Evolutionary conservation across 2,888 invertebrate genomes (phyloP).

Genomic region (Pseudococcus jackbeardsleyi): DNA sequence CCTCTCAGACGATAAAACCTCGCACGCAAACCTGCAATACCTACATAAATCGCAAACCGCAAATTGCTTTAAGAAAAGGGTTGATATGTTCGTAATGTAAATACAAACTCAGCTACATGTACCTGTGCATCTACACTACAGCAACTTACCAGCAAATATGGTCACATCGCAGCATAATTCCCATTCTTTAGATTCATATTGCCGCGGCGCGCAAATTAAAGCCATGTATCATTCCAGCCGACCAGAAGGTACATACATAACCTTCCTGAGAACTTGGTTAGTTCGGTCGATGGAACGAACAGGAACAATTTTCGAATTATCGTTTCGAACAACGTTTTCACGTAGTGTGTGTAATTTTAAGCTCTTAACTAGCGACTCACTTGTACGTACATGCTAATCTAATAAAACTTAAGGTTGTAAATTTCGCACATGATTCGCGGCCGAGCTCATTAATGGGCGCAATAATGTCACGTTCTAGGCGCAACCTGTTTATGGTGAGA

Average conservation of each 20-base stretch:
- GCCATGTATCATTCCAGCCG: slow-evolving; percentile 20
- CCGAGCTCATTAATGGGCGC: slow-evolving; percentile 36
- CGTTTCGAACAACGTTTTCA: slow-evolving; percentile 15
- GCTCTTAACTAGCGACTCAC: slow-evolving; percentile 12
- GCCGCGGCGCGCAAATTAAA: slow-evolving; percentile 4
- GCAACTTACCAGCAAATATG: not conserved
- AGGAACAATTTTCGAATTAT: slow-evolving; percentile 24
- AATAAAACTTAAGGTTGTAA: slow-evolving; percentile 47
- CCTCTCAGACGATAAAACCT: too few relatives aligned
- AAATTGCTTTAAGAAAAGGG: too few relatives aligned
- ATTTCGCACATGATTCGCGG: slow-evolving; percentile 50
- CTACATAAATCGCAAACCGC: too few relatives aligned
- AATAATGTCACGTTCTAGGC: slow-evolving; percentile 45
- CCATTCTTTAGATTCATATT: slow-evolving; percentile 26
- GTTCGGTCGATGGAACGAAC: not conserved
- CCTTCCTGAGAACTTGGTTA: not conserved
- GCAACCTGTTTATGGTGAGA: slow-evolving; percentile 7
- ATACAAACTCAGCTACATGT: not conserved
- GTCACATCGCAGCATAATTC: slow-evolving; percentile 26
- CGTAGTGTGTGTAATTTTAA: slow-evolving; percentile 16
- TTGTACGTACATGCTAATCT: slow-evolving; percentile 21
- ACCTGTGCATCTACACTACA: not conserved
- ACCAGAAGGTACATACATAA: slow-evolving; percentile 4
- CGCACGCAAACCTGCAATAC: too few relatives aligned
- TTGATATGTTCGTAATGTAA: too few relatives aligned